phyloP scores from a whole-genome alignment of 2,888 invertebrate species.

The Lasius platythorax region DNA sequence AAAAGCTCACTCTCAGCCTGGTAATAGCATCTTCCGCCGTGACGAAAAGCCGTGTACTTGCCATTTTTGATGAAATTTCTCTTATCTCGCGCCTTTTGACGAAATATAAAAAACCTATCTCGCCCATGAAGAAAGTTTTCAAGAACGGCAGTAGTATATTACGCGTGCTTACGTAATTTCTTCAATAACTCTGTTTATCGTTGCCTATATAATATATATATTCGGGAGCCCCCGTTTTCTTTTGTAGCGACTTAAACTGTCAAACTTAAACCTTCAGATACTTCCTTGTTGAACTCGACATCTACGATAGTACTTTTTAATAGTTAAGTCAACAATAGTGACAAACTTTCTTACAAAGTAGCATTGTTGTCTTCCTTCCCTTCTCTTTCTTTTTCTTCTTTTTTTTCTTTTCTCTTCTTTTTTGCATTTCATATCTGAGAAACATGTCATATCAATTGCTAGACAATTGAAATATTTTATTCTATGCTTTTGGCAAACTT shows the following conservation, averaged over 20 bases:
- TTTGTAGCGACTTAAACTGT: conserved; percentile 5
- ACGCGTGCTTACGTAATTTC: background rate
- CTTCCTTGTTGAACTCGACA: conserved; percentile 4
- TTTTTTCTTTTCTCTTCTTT: background rate
- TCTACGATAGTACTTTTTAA: conserved; percentile 23
- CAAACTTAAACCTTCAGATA: conserved; percentile 6
- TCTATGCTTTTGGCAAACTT: background rate
- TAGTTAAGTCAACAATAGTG: conserved; percentile 24
- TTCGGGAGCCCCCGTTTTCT: background rate
- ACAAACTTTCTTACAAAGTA: conserved; percentile 29
- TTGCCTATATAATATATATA: background rate
- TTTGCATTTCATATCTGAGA: background rate
- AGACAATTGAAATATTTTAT: conserved; percentile 2
- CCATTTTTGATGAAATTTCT: conserved; percentile 9
- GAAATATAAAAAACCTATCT: conserved; percentile 21
- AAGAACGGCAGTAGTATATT: background rate
- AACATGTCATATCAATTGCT: background rate
- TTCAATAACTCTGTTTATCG: background rate
- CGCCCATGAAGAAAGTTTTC: conserved; percentile 4
- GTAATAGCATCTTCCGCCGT: conserved; percentile 3
- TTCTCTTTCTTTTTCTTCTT: background rate
- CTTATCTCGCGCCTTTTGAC: conserved; percentile 8
- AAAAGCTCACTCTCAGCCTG: conserved; percentile 20
- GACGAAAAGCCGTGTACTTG: conserved; percentile 7
- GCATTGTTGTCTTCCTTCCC: background rate